Base-by-base conservation (phyloP, 2,888 invertebrate species). In the Chymomyza amoena region DNA sequence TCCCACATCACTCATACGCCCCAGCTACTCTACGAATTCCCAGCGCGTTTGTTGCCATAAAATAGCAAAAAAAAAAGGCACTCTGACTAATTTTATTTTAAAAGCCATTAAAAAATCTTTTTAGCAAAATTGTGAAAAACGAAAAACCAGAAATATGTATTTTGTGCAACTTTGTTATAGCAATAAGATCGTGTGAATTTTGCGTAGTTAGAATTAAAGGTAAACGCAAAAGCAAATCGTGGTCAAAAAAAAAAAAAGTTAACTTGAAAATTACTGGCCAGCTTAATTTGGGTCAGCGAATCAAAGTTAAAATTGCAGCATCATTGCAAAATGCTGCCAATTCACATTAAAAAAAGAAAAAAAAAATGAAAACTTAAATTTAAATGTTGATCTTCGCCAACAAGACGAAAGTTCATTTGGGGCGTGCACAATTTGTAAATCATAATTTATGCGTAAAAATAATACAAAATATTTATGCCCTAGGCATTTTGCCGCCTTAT, bases 361-460 rank as follows among this genome's bases (percentile, higher is more conserved):
- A 45, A 45, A 2, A 13, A 10, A 45, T 13, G 2, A 10, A 45
- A 45, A 45, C 2, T 10, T 45, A 45, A 13, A 45, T 45, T 10
- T 45, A 45, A 39, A 45, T 45, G 39, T 45, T 45, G 39, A 45
- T 45, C 39, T 45, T 2, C 13, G 13, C 5, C 13, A 45, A 45
- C 13, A n/a, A 54, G 18, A 15, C 52, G 52, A 54, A 45, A 45
- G 39, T 45, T 54, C 78, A 77, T 80, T 75, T 75, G 68, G 80
- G 80, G 80, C 79, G 78, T 80, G 73, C 61, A 68, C 70, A 70
- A 75, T 78, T 80, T 79, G 79, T 82, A 70, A 70, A 78, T 25
- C 25, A 54, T 75, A 80, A 83, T 81, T 73, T 81, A 84, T 86
- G 73, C 86, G 75, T 73, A 77, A 81, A 81, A 81, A 54, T 54